A percentile compares a stretch with the other conserved stretches of the same genome.
Conservation (phyloP, 2,797 vertebrate genomes). For the Buceros bicornis region DNA sequence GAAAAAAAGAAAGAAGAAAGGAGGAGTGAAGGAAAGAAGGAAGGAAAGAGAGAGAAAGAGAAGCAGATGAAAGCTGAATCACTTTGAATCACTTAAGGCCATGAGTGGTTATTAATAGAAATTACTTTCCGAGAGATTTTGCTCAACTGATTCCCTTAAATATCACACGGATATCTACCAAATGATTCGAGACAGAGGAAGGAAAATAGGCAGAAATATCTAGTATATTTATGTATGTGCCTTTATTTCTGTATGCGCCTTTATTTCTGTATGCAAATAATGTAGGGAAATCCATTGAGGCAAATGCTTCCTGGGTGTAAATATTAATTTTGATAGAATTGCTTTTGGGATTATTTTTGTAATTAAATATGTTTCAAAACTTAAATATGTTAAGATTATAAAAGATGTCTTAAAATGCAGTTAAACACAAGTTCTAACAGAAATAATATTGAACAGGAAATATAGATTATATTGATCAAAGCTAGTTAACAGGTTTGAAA, state of each 20-base stretch:
- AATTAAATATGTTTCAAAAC: background rate
- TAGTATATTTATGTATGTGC: accelerated
- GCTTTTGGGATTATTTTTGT: background rate
- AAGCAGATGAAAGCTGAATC: background rate
- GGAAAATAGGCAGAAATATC: background rate
- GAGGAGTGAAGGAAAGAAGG: background rate
- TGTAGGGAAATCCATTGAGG: background rate
- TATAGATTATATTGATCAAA: background rate
- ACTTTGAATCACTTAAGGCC: background rate
- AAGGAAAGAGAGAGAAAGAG: background rate
- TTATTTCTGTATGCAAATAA: background rate
- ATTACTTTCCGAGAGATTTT: background rate
- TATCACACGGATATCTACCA: background rate
- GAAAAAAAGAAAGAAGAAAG: background rate
- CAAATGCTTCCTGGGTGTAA: background rate
- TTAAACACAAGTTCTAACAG: background rate
- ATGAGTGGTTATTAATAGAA: background rate
- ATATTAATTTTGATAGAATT: background rate
- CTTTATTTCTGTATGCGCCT: background rate
- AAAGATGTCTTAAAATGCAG: background rate
- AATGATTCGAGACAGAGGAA: background rate
- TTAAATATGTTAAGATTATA: background rate
- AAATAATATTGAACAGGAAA: background rate
- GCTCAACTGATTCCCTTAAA: background rate
- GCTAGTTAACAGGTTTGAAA: conserved; percentile 38